Evolutionary conservation across 2,113 vertebrate genomes (phyloP).

Genomic region (Nannobrachium achirus): DNA sequence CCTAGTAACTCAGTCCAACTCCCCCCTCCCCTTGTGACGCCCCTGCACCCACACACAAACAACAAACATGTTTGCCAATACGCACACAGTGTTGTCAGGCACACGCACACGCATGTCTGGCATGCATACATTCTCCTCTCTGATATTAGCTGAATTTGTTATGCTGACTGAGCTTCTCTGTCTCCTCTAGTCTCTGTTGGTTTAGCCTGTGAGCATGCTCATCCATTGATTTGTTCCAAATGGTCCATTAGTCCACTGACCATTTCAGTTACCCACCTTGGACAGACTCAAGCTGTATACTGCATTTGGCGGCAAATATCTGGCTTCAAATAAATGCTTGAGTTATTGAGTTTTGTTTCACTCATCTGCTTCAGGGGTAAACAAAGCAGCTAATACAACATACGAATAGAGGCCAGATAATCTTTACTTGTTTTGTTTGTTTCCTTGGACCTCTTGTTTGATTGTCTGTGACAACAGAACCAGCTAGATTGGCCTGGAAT

Average conservation of each 20-base stretch:
- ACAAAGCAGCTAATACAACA: too few relatives aligned
- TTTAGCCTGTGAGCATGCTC: slow-evolving; percentile 24
- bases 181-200: slow-evolving; percentile 32
- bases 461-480: slow-evolving; percentile 43
- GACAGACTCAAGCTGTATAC: slow-evolving; percentile 20
- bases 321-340: slow-evolving; percentile 22
- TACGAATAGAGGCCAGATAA: too few relatives aligned
- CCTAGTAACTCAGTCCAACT: too few relatives aligned
- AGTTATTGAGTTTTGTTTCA: slow-evolving; percentile 13
- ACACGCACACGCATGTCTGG: too few relatives aligned
- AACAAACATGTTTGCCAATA: too few relatives aligned
- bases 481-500: slow-evolving; percentile 22
- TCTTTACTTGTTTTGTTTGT: too few relatives aligned
- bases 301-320: slow-evolving; percentile 14
- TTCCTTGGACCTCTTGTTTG: slow-evolving; percentile 20
- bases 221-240: too few relatives aligned
- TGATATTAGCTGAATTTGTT: slow-evolving; percentile 70
- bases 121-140: slow-evolving; percentile 27
- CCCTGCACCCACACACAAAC: too few relatives aligned
- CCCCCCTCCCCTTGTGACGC: too few relatives aligned
- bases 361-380: too few relatives aligned
- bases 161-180: slow-evolving; percentile 47
- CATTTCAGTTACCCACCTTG: slow-evolving; percentile 57
- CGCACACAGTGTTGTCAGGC: too few relatives aligned
- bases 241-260: slow-evolving; percentile 54